Conservation (phyloP, 2,888 invertebrate genomes). For the Pyrrhia umbra region DNA sequence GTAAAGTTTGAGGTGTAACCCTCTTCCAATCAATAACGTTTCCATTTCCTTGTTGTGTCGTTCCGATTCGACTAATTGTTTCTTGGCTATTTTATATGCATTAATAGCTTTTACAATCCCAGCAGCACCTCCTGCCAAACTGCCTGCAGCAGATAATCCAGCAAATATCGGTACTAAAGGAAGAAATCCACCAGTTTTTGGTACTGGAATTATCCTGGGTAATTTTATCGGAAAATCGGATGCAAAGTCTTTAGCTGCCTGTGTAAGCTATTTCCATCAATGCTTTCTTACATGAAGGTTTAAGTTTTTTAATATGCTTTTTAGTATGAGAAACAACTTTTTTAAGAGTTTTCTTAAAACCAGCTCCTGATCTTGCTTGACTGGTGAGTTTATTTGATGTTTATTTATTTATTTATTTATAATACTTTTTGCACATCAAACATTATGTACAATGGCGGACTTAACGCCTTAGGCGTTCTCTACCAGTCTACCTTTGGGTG, state of each 20-base stretch:
- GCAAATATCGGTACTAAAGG: neutral
- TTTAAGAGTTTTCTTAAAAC: neutral
- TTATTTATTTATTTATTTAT: no score
- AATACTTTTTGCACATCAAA: no score
- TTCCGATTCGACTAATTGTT: neutral
- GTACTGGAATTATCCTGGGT: neutral
- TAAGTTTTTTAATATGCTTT: neutral
- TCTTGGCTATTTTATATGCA: neutral
- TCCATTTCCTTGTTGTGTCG: neutral
- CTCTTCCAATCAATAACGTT: neutral
- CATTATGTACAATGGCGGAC: no score
- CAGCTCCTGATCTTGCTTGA: neutral
- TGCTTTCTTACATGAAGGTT: neutral
- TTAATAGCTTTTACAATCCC: constrained; percentile 1
- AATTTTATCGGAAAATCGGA: no score
- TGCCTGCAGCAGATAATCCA: constrained; percentile 1
- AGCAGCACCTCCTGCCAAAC: constrained; percentile 11
- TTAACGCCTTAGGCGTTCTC: no score
- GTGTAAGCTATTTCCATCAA: neutral
- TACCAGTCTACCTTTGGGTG: no score
- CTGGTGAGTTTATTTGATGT: no score
- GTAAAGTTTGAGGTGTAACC: neutral
- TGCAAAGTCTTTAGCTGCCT: neutral
- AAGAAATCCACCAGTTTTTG: constrained; percentile 1
- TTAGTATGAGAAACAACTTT: neutral